Conservation (phyloP, 1,140 invertebrate genomes). For the Heliconius congener region DNA sequence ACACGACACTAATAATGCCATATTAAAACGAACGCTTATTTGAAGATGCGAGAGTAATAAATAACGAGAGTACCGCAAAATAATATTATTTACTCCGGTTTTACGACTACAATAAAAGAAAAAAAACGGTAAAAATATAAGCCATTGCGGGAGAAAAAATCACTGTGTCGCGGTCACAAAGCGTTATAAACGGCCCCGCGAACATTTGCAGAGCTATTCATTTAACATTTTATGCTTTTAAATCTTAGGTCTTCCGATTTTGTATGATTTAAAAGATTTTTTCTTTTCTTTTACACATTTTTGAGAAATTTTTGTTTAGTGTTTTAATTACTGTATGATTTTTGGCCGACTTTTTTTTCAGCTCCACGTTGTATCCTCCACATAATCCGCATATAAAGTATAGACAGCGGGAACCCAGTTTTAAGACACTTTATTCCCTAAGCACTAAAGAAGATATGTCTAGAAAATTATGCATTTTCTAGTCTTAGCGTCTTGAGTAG, state of each 20-base stretch:
- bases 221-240: conserved; percentile 21
- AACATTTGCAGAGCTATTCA: conserved; percentile 22
- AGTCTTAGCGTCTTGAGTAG: too few relatives aligned
- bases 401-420: too few relatives aligned
- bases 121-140: conserved; percentile 14
- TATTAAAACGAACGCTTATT: not conserved
- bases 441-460: too few relatives aligned
- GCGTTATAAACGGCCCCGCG: conserved; percentile 24
- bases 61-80: not conserved
- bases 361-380: too few relatives aligned
- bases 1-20: not conserved
- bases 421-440: too few relatives aligned
- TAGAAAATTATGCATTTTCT: too few relatives aligned
- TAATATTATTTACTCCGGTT: conserved; percentile 15
- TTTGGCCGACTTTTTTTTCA: too few relatives aligned
- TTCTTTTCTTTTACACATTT: not conserved
- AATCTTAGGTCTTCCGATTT: conserved; percentile 12
- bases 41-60: conserved; percentile 9
- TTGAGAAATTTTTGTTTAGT: not conserved
- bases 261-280: conserved; percentile 1
- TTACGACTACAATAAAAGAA: conserved; percentile 12
- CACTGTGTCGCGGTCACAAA: conserved; percentile 27
- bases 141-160: conserved; percentile 25
- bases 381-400: too few relatives aligned
- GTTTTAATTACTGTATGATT: too few relatives aligned